Percentiles rank a stretch among this genome's conserved stretches.
These are phyloP conservation scores for Agriopis leucophaearia DNA, from an alignment of 2,888 invertebrate genomes.

Conservation along the genomic window DNA sequence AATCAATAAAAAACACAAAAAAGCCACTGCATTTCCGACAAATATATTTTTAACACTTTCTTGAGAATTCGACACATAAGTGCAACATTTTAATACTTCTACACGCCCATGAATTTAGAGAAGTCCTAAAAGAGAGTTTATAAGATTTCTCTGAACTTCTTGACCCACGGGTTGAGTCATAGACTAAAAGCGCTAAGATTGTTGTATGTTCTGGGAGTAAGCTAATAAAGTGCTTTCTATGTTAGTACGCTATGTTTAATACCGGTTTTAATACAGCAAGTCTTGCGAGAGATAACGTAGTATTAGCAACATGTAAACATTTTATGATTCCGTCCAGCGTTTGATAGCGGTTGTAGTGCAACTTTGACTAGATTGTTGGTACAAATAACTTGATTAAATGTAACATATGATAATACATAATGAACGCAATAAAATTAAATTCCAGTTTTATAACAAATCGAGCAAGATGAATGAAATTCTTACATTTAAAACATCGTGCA, in stretches of 20 bases:
- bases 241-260: constrained; percentile 30
- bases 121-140: constrained; percentile 30
- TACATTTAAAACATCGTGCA: background rate
- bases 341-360: constrained; percentile 27
- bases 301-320: constrained; percentile 32
- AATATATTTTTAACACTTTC: constrained; percentile 39
- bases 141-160: constrained; percentile 34
- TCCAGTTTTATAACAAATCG: constrained; percentile 3
- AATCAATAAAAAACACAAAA: constrained; percentile 34
- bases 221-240: constrained; percentile 35
- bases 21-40: constrained; percentile 31
- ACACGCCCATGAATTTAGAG: constrained; percentile 25
- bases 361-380: constrained; percentile 26
- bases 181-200: constrained; percentile 27
- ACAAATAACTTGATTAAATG: constrained; percentile 18
- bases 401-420: constrained; percentile 18
- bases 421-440: constrained; percentile 4
- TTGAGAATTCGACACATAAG: constrained; percentile 39
- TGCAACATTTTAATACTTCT: constrained; percentile 44
- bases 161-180: constrained; percentile 4
- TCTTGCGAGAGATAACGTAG: constrained; percentile 28
- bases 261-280: constrained; percentile 19
- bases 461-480: background rate
- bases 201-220: constrained; percentile 31
- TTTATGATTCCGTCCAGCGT: constrained; percentile 25